phyloP scores from a whole-genome alignment of 2,888 invertebrate species.

The Phortica okadai region DNA sequence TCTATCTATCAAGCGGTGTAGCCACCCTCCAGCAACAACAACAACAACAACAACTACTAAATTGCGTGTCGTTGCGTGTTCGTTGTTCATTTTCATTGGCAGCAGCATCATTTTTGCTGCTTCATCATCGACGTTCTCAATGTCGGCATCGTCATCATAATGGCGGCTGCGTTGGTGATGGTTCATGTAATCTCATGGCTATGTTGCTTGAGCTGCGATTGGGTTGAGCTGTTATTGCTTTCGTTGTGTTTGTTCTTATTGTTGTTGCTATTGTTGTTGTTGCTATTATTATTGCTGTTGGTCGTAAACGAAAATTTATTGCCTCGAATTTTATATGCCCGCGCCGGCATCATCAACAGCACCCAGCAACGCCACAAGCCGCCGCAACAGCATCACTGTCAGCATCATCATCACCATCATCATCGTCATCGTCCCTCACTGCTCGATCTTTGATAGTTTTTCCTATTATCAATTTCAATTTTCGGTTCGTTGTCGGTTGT shows the following conservation, averaged over 20 bases:
- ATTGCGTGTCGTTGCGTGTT: slow-evolving; percentile 60
- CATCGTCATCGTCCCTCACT: not conserved
- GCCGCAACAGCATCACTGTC: not conserved
- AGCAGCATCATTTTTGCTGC: slow-evolving; percentile 59
- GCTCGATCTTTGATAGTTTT: slow-evolving; percentile 29
- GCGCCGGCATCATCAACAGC: not conserved
- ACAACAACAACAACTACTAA: not conserved
- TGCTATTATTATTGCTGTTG: not conserved
- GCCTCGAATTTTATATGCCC: slow-evolving; percentile 57
- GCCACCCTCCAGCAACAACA: slow-evolving; percentile 10
- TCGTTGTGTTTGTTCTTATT: not conserved
- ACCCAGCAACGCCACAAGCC: not conserved
- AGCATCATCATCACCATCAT: slow-evolving; percentile 1
- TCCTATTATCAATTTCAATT: slow-evolving; percentile 68
- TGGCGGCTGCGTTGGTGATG: slow-evolving; percentile 42
- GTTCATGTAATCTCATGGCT: slow-evolving; percentile 49
- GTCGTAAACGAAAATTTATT: slow-evolving; percentile 59
- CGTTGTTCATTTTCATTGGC: slow-evolving; percentile 60
- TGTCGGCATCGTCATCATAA: slow-evolving; percentile 58
- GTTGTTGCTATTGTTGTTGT: not conserved
- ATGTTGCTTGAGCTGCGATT: slow-evolving; percentile 50
- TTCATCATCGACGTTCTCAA: slow-evolving; percentile 53
- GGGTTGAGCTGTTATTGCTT: slow-evolving; percentile 40
- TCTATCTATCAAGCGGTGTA: slow-evolving; percentile 16
- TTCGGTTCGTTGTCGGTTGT: slow-evolving; percentile 63